phyloP scores from a whole-genome alignment of 2,113 vertebrate genomes.

The Campylorhamphus procurvoides region DNA sequence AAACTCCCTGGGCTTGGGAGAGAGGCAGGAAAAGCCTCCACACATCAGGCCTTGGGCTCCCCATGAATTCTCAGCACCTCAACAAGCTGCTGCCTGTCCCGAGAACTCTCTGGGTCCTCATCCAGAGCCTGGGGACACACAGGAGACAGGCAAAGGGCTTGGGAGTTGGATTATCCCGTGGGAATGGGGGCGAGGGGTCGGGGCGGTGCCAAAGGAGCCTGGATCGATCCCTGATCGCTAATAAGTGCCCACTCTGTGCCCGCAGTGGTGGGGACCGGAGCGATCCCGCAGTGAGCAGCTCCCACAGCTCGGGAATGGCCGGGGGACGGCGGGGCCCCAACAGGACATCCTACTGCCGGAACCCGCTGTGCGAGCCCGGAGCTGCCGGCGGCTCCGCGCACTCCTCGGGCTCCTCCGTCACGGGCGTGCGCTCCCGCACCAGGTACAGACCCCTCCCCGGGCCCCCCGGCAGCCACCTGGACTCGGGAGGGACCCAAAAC shows the following conservation, averaged over 20 bases:
- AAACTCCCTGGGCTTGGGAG: background rate
- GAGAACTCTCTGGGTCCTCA: background rate
- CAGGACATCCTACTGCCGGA: constrained; percentile 92
- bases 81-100: background rate
- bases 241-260: rapidly evolving
- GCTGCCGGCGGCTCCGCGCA: constrained; percentile 84
- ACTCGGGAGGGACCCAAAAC: too few relatives aligned
- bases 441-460: constrained; percentile 72
- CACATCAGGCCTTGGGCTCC: background rate
- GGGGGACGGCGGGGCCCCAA: constrained; percentile 95
- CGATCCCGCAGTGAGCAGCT: background rate
- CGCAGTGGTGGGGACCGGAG: constrained; percentile 5
- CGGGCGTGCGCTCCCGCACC: constrained; percentile 89
- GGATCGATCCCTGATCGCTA: background rate
- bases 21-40: background rate
- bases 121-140: rapidly evolving
- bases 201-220: rapidly evolving
- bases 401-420: constrained; percentile 87
- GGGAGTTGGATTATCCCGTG: background rate
- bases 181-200: rapidly evolving
- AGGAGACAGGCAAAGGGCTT: background rate
- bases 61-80: background rate
- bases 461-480: too few relatives aligned
- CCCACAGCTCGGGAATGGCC: constrained; percentile 74
- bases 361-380: constrained; percentile 88